Conservation (phyloP, 2,888 invertebrate species). For the Lycaena phlaeas region DNA sequence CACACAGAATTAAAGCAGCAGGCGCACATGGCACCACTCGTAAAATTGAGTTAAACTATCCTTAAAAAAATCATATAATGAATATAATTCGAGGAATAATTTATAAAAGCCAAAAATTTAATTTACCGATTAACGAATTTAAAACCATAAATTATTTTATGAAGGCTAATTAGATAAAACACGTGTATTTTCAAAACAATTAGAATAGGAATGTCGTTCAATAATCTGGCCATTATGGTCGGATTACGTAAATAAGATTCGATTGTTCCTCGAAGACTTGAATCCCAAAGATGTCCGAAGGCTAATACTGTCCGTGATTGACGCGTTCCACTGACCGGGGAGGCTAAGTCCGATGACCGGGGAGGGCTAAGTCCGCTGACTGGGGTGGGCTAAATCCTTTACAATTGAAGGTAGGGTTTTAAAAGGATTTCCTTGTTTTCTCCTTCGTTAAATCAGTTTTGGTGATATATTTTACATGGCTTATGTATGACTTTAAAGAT, state of each 20-base stretch:
- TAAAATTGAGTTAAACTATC: too few species aligned
- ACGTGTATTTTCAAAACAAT: too few species aligned
- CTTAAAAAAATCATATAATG: too few species aligned
- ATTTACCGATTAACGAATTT: too few species aligned
- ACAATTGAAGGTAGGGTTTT: neutral
- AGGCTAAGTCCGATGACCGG: neutral
- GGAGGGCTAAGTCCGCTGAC: neutral
- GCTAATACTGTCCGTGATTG: neutral
- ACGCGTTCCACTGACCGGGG: neutral
- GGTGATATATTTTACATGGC: neutral
- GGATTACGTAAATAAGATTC: slow-evolving; percentile 2
- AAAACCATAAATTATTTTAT: too few species aligned
- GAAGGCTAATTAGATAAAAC: too few species aligned
- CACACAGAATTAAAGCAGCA: too few species aligned
- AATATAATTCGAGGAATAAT: too few species aligned
- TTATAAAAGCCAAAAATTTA: too few species aligned
- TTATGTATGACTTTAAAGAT: neutral
- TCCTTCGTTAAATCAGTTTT: neutral
- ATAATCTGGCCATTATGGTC: neutral
- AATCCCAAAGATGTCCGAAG: slow-evolving; percentile 1
- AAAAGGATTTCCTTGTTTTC: slow-evolving; percentile 3
- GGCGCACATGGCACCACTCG: too few species aligned
- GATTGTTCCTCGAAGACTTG: too few species aligned
- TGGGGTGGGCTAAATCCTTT: neutral
- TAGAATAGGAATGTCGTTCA: slow-evolving; percentile 6